Evolutionary conservation across 2,888 invertebrate genomes (phyloP).

Genomic region (Agrochola macilenta): DNA sequence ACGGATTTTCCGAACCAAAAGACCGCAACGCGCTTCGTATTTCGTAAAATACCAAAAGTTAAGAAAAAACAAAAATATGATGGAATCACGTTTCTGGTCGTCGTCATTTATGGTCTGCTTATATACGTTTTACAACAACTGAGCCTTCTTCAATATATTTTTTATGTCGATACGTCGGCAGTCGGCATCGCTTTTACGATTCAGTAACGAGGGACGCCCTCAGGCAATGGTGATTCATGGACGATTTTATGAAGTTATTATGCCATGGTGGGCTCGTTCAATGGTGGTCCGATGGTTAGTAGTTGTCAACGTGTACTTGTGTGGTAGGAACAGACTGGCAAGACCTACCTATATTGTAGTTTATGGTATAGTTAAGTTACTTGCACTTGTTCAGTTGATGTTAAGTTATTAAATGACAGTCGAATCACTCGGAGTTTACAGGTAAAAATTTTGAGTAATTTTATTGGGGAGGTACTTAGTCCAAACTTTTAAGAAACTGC

Average conservation of each 20-base stretch:
- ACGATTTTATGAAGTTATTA: constrained; percentile 66
- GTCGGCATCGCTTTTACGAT: constrained; percentile 70
- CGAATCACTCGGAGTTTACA: too few relatives aligned
- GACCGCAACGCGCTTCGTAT: background rate
- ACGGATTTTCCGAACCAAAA: background rate
- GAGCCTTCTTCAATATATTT: constrained; percentile 28
- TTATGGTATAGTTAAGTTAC: background rate
- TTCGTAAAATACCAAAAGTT: background rate
- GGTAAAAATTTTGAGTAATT: background rate
- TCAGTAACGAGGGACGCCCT: constrained; percentile 72
- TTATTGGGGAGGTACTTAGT: background rate
- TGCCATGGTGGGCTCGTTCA: constrained; percentile 58
- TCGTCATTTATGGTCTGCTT: background rate
- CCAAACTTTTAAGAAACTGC: background rate
- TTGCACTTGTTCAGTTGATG: constrained; percentile 17
- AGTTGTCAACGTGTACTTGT: constrained; percentile 37
- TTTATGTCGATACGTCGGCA: constrained; percentile 14
- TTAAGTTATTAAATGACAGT: background rate
- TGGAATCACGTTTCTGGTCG: too few relatives aligned
- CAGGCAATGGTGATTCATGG: constrained; percentile 72
- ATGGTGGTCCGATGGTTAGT: constrained; percentile 52
- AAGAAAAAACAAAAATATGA: too few relatives aligned
- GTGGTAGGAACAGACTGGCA: background rate
- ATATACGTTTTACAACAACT: background rate
- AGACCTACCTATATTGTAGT: background rate